Base-by-base conservation (phyloP, 1,140 invertebrate genomes). In the Batillaria attramentaria region DNA sequence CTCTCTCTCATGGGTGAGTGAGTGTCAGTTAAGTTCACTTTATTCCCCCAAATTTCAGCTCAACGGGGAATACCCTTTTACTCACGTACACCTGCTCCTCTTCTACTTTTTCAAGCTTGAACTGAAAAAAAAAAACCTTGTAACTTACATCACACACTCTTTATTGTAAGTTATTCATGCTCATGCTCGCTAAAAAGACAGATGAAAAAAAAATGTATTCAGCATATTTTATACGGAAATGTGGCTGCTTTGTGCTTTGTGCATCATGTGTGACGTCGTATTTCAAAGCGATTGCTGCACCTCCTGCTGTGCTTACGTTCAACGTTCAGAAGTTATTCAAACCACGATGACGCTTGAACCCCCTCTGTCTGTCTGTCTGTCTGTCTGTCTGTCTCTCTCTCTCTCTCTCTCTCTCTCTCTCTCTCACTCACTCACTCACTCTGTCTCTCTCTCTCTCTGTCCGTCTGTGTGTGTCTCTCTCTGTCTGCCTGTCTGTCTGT, bases 361-460 rank as follows among this genome's bases (percentile, higher is more conserved):
- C 46, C 10, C 24, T 50, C 46, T 50, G 8, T 50, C 46, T 50
- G 8, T 50, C 46, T 50, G 46, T 50, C 46, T 50, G 46, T 50
- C 46, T 50, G 46, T 50, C 46, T 50, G 46, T 50, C 46, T 50
- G 46, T 50, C 46, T 50, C 46, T 50, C 46, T 50, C 46, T 50
- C 46, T 50, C 10, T 50, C 46, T 50, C 46, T 50, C 46, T 50
- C 46, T 50, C 46, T 50, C 46, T 50, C 10, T 50, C 46, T 50
- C 46, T 50, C 20, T 60, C 8, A n/a, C 57, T 60, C 57, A n/a
- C 8, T 60, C 57, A n/a, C 57, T 60, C 57, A n/a, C 8, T 60
- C 57, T 60, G 6, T 60, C 24, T n/a, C 57, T n/a, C 57, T 60
- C 24, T 60, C 57, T 60, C 8, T 60, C 57, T 60, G 20, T 60